Percentiles rank a stretch among this genome's conserved stretches.
Conservation (phyloP, 2,113 vertebrate species). For the Silurus meridionalis region DNA sequence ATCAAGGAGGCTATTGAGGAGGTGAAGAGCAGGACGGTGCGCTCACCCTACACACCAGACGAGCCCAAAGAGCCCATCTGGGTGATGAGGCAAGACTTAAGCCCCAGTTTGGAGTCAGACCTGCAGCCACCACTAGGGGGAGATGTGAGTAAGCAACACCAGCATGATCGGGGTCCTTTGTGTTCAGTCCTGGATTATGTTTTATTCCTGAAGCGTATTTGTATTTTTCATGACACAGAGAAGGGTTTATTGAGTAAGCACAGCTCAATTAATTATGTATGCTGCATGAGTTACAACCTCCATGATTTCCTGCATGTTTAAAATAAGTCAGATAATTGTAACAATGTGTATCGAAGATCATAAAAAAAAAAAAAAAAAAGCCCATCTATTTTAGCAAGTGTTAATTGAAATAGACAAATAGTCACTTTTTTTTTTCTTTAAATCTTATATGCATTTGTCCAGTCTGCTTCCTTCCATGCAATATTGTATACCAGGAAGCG, state of each 20-base stretch:
- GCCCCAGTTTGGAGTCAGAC: conserved; percentile 86
- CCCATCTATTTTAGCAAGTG: no score
- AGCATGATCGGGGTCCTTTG: background rate
- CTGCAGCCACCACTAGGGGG: conserved; percentile 81
- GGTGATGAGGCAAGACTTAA: conserved; percentile 97
- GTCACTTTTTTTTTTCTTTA: background rate
- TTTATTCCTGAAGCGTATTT: background rate
- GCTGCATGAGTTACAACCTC: background rate
- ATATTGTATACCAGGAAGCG: background rate
- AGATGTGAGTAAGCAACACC: conserved; percentile 80
- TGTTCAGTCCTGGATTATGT: background rate
- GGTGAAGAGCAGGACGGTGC: conserved; percentile 93
- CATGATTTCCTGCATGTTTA: background rate
- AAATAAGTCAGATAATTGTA: background rate
- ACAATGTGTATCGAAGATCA: background rate
- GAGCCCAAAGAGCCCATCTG: conserved; percentile 96
- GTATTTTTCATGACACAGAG: background rate
- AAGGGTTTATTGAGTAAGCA: background rate
- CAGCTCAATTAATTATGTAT: background rate
- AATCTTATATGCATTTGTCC: background rate
- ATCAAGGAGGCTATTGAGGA: conserved; percentile 98
- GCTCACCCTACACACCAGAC: conserved; percentile 95
- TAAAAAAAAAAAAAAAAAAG: no score
- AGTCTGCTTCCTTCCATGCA: background rate
- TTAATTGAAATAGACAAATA: no score